These are phyloP conservation scores for Ditylenchus dipsaci DNA, from an alignment of 1,140 invertebrate species.

Conservation along the genomic window DNA sequence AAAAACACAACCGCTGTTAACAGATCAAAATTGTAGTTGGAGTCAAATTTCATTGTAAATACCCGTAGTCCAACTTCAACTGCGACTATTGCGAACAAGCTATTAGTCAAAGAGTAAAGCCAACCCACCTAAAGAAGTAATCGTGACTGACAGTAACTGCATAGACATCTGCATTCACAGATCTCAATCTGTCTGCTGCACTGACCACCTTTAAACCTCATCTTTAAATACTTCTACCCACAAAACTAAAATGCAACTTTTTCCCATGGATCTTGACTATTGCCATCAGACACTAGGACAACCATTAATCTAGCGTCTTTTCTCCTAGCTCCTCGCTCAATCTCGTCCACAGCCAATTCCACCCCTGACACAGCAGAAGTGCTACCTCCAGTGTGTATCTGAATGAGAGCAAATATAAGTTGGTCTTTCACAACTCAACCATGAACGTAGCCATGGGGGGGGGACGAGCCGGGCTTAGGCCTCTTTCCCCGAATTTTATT, in stretches of 20 bases:
- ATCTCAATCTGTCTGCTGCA: conserved; percentile 31
- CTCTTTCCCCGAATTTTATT: no score
- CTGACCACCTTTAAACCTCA: conserved; percentile 15
- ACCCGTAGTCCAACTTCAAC: no score
- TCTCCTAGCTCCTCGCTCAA: conserved; percentile 22
- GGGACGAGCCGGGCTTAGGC: no score
- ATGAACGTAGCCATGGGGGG: not conserved
- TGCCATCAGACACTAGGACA: conserved; percentile 46
- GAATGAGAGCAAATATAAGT: not conserved
- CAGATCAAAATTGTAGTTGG: no score
- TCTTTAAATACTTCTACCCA: not conserved
- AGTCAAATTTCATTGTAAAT: no score
- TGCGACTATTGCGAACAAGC: no score
- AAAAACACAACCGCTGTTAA: no score
- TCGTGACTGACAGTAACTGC: conserved; percentile 43
- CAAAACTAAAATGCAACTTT: not conserved
- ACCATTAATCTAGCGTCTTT: conserved; percentile 39
- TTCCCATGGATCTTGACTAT: conserved; percentile 44
- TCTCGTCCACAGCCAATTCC: conserved; percentile 36
- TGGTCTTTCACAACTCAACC: not conserved
- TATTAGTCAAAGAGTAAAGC: no score
- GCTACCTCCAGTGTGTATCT: conserved; percentile 45
- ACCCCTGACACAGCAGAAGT: conserved; percentile 48
- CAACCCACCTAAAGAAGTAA: conserved; percentile 39
- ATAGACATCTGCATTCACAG: conserved; percentile 37